Evolutionary conservation across 2,888 invertebrate genomes (phyloP), one percentile per base, ranked within the genome.

Genomic region (Eurois occulta): DNA sequence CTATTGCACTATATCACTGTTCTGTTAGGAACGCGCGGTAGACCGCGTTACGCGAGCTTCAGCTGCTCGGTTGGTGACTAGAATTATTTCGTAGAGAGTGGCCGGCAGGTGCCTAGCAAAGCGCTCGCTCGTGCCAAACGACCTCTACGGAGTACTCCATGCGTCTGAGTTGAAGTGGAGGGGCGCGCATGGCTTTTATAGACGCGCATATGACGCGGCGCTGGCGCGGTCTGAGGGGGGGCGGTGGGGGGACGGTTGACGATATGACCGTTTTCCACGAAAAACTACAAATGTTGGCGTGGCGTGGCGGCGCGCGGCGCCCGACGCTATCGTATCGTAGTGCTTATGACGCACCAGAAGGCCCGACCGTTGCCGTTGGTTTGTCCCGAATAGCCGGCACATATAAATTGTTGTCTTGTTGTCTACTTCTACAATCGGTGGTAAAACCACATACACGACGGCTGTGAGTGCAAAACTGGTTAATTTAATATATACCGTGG

Each of bases 111-210:
- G 97, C 97, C 97, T 97, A 97, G 97, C 97, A 96, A 96, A 97
- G 97, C 96, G 96, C 96, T 96, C 96, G 97, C 97, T 97, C 97
- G 97, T 97, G 97, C 97, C 97, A 97, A 97, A 97, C 97, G 94
- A 97, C 97, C 97, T 97, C 97, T 96, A 97, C 97, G 96, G 97
- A 97, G 97, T 97, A 97, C 97, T 97, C 97, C 97, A 97, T 97
- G 96, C 97, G 97, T 96, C 95, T 97, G 96, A 96, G 96, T 95
- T 95, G 95, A 92, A 94, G 96, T 95, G 95, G 95, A 90, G 95
- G 95, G 96, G 95, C 93, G 96, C 91, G 88, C 91, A 87, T 87
- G 92, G 91, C 90, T 96, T 96, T 96, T 97, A 97, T 96, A 97
- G 94, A 93, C 83, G 93, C 93, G 93, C 87, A 84, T 91, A 89